Evolutionary conservation across 2,113 vertebrate species (phyloP).

Genomic region (Monopterus albus): DNA sequence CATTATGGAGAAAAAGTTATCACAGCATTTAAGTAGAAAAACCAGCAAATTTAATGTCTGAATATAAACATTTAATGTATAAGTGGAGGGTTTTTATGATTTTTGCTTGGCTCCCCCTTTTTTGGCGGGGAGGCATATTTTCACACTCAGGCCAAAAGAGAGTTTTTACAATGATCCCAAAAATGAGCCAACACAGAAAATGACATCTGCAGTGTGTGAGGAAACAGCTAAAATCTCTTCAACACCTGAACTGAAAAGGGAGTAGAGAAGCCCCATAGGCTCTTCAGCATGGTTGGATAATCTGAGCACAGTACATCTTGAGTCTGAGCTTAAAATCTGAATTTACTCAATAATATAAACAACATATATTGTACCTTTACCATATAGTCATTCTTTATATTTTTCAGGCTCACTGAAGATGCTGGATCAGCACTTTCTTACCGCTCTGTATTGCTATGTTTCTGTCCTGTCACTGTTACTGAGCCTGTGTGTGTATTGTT

Average conservation of each 20-base stretch:
- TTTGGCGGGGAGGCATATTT: constrained; percentile 45
- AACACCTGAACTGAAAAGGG: not conserved
- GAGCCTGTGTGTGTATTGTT: constrained; percentile 40
- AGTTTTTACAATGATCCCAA: constrained; percentile 27
- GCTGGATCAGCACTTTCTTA: constrained; percentile 51
- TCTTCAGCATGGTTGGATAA: not conserved
- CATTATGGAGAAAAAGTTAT: constrained; percentile 43
- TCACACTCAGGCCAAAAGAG: not conserved
- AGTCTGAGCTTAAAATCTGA: not conserved
- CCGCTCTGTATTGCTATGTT: constrained; percentile 7
- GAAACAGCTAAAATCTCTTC: constrained; percentile 2
- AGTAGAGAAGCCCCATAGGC: not conserved
- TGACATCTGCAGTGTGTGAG: not conserved
- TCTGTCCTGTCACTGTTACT: constrained; percentile 14
- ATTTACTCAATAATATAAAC: not conserved
- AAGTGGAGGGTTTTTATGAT: not conserved
- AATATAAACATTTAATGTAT: constrained; percentile 12
- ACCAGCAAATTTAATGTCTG: constrained; percentile 27
- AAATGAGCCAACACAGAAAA: constrained; percentile 25
- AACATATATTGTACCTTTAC: not conserved
- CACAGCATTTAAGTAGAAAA: constrained; percentile 26
- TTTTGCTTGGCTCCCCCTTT: not conserved
- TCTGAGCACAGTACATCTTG: not conserved
- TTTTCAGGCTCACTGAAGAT: constrained; percentile 10
- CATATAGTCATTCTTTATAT: not conserved